These are phyloP conservation scores for Aplysina aerophoba DNA, from an alignment of 37 sponge, comb jelly and placozoan species.

Conservation along the genomic window DNA sequence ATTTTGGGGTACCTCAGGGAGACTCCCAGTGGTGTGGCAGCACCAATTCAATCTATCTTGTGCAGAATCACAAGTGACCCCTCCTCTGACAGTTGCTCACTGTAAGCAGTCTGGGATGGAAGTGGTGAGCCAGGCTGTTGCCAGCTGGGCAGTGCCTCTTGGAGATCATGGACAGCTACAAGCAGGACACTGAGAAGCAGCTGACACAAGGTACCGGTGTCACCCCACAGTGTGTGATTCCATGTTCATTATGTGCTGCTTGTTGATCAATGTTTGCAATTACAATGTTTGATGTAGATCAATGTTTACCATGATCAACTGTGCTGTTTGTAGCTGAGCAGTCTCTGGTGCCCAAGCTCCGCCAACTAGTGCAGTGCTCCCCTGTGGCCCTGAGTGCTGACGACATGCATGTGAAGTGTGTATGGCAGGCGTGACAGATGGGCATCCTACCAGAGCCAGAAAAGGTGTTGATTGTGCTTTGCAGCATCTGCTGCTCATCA, in stretches of 20 bases:
- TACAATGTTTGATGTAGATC: no score
- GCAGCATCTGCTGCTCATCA: conserved; percentile 2
- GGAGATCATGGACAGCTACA: conserved; percentile 1
- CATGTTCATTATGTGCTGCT: no score
- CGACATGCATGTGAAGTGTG: conserved; percentile 15
- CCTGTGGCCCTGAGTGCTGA: not conserved
- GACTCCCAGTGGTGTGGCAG: not conserved
- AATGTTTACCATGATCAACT: not conserved
- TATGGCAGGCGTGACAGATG: conserved; percentile 15
- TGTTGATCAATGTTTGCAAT: no score
- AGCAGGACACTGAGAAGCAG: conserved; percentile 9
- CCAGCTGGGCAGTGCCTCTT: not conserved
- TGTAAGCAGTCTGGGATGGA: not conserved
- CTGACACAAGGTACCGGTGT: not conserved
- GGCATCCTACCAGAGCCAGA: not conserved
- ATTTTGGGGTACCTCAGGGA: not conserved
- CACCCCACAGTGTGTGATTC: no score
- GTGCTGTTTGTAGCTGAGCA: not conserved
- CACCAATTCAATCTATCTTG: no score
- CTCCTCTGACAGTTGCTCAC: not conserved
- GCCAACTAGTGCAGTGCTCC: conserved; percentile 8
- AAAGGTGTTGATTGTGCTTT: no score
- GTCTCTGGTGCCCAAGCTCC: not conserved
- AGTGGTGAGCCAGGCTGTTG: conserved; percentile 14
- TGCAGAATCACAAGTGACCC: not conserved